Evolutionary conservation across 2,888 invertebrate species (phyloP).

Genomic region (Panopea generosa): DNA sequence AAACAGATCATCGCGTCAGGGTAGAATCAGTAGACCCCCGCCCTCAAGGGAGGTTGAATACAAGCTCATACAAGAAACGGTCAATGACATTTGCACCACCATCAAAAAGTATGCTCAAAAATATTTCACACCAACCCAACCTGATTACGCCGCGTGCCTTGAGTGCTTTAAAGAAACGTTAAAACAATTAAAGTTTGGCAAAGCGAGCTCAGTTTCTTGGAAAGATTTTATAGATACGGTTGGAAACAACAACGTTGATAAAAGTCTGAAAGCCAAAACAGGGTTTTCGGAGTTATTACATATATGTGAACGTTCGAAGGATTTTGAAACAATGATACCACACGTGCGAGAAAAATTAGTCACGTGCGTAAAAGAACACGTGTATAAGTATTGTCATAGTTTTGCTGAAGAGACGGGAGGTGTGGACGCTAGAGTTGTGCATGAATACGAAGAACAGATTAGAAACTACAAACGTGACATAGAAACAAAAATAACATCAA

Average conservation of each 20-base stretch:
- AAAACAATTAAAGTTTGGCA: slow-evolving; percentile 57
- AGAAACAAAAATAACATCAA: slow-evolving; percentile 65
- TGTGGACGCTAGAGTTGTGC: slow-evolving; percentile 66
- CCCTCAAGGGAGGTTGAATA: slow-evolving; percentile 71
- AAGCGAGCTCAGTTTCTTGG: slow-evolving; percentile 63
- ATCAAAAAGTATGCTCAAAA: slow-evolving; percentile 69
- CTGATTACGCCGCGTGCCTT: slow-evolving; percentile 61
- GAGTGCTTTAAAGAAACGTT: slow-evolving; percentile 62
- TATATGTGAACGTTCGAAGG: slow-evolving; percentile 69
- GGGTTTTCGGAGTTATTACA: slow-evolving; percentile 62
- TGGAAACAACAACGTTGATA: slow-evolving; percentile 52
- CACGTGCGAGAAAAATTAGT: slow-evolving; percentile 64
- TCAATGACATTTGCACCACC: slow-evolving; percentile 67
- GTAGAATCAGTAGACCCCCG: slow-evolving; percentile 60
- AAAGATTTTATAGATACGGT: slow-evolving; percentile 68
- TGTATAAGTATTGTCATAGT: slow-evolving; percentile 74
- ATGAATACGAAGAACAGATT: slow-evolving; percentile 70
- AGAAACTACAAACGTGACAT: slow-evolving; percentile 64
- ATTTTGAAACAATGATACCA: slow-evolving; percentile 70
- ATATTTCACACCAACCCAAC: slow-evolving; percentile 57
- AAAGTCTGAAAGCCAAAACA: slow-evolving; percentile 45
- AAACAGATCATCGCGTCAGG: slow-evolving; percentile 29
- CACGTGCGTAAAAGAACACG: slow-evolving; percentile 69
- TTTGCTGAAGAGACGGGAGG: slow-evolving; percentile 73
- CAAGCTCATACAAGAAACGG: slow-evolving; percentile 65